Evolutionary conservation across 2,888 invertebrate species (phyloP), one percentile per base, ranked within the genome.

Genomic region (Drosophila rellima): DNA sequence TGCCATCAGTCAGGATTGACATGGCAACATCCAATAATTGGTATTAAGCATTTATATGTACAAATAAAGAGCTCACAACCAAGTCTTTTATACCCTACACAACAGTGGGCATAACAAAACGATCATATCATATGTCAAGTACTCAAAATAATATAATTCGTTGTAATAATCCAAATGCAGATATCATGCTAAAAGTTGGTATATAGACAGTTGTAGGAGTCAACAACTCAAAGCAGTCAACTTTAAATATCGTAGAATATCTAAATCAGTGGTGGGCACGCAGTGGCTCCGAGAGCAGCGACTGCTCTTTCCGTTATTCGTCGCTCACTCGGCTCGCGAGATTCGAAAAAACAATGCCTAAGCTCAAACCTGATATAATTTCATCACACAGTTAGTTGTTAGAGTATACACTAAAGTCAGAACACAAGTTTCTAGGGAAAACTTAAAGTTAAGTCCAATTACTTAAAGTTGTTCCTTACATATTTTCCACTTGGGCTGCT

Each of bases 1-100:
- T 65, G 44, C 26, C 59, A 31, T 44, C 65, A 60, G 7, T 65
- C 31, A 45, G 15, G n/a, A 60, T 65, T 66, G 61, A 42, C 47
- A 61, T 52, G 60, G 23, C 42, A 55, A 48, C 55, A 63, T 37
- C 54, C 15, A 29, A 20, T 15, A 37, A 57, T n/a, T 15, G 6
- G 8, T 18, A 51, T 23, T 37, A 20, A 37, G n/a, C 20, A 13
- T 35, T 50, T 35, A 35, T 8, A 8, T 11, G 2, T 6, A 2
- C 23, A 42, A 31, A 31, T 26, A 10, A 45, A 26, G 26, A 45
- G 15, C 45, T 45, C 26, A 23, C 20, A 23, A 6, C n/a, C n/a
- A 44, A 44, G 44, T 44, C 1, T 11, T 8, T 11, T 8, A 33
- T 33, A 18, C 31, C 31, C 31, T 31, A 13, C 33, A 13, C 18